phyloP scores from a whole-genome alignment of 2,113 vertebrate species.

The Bubo scandiacus region DNA sequence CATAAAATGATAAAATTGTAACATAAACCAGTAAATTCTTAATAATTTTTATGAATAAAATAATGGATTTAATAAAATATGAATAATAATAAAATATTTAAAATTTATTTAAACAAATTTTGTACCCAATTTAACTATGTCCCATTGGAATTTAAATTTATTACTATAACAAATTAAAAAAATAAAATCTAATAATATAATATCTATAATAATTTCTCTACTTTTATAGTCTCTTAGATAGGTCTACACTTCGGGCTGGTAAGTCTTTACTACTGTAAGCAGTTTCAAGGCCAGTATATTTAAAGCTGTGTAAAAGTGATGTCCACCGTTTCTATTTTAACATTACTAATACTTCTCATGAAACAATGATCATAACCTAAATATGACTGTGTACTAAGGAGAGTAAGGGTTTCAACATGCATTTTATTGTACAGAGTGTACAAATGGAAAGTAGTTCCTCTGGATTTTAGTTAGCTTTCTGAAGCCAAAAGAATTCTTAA shows the following conservation, averaged over 20 bases:
- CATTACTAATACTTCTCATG: not conserved
- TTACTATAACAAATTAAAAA: not conserved
- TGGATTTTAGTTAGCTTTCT: not conserved
- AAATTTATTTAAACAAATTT: not conserved
- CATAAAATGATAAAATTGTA: not conserved
- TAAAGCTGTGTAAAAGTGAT: not conserved
- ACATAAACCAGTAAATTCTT: not conserved
- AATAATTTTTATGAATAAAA: not conserved
- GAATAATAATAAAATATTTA: not conserved
- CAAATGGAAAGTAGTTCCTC: not conserved
- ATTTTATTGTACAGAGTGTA: not conserved
- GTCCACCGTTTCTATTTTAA: not conserved
- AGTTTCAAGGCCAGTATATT: not conserved
- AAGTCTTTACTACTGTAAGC: not conserved
- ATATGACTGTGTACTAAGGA: not conserved
- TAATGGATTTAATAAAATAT: not conserved
- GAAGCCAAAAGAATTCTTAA: not conserved
- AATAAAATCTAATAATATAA: not conserved
- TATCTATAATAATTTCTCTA: not conserved
- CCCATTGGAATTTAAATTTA: not conserved
- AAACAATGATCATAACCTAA: not conserved
- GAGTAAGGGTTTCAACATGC: not conserved
- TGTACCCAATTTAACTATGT: not conserved
- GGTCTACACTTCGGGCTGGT: not conserved
- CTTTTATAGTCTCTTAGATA: not conserved